Conservation (phyloP, 2,888 invertebrate genomes). For the Labia minor region DNA sequence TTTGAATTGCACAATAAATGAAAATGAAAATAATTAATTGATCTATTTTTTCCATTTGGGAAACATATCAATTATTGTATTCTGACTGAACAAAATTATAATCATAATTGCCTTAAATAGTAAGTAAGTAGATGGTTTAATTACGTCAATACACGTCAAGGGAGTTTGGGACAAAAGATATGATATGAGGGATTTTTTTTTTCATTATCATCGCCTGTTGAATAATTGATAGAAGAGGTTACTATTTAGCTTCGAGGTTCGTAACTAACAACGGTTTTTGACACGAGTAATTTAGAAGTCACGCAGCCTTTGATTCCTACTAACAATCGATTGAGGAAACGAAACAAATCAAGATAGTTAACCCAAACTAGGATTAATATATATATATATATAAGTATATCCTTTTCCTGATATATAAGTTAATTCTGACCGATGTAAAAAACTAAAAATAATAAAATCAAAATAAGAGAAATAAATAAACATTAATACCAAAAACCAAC, state of each 20-base stretch:
- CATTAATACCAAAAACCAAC: no score
- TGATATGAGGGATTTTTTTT: neutral
- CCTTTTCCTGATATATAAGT: no score
- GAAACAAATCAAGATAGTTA: neutral
- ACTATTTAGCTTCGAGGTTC: neutral
- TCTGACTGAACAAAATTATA: neutral
- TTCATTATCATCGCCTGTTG: neutral
- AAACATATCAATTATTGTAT: neutral
- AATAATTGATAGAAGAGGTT: neutral
- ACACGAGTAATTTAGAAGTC: neutral
- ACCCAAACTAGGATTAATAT: no score
- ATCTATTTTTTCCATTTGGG: neutral
- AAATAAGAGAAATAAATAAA: no score
- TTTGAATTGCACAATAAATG: no score
- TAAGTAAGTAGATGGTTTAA: neutral
- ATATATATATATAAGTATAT: no score
- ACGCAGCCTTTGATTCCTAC: neutral
- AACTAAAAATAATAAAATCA: no score
- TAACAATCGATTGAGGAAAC: neutral
- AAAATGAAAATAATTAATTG: no score
- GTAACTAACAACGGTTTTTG: neutral
- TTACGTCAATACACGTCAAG: neutral
- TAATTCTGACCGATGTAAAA: no score
- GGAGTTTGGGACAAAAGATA: neutral
- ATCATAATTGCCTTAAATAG: neutral